A percentile compares a stretch with the other conserved stretches of the same genome.
Conservation (phyloP, 2,797 vertebrate species). For the Eutrigla gurnardus region DNA sequence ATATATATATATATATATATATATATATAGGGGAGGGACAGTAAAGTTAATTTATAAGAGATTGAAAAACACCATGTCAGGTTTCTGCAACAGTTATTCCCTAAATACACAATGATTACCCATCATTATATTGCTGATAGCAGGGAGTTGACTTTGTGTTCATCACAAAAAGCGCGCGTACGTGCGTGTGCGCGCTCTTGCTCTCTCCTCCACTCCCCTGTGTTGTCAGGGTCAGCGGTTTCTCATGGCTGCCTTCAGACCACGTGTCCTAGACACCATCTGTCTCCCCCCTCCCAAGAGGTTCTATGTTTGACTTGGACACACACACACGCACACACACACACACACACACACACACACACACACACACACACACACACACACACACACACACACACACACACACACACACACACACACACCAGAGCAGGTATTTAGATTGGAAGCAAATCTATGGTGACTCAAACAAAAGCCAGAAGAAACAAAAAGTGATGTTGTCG, state of each 20-base stretch:
- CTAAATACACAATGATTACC: too few relatives aligned
- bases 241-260: slow-evolving; percentile 63
- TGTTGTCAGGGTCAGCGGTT: slow-evolving; percentile 66
- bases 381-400: too few relatives aligned
- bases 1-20: too few relatives aligned
- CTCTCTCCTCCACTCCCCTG: slow-evolving; percentile 25
- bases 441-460: not conserved
- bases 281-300: slow-evolving; percentile 49
- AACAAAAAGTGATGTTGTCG: too few relatives aligned
- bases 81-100: too few relatives aligned
- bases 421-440: not conserved
- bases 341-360: too few relatives aligned
- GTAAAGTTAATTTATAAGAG: too few relatives aligned
- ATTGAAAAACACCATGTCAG: too few relatives aligned
- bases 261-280: slow-evolving; percentile 62
- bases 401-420: too few relatives aligned
- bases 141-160: slow-evolving; percentile 42
- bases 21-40: too few relatives aligned
- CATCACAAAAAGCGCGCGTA: slow-evolving; percentile 55
- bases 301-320: slow-evolving; percentile 4
- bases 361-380: too few relatives aligned
- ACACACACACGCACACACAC: too few relatives aligned
- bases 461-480: not conserved
- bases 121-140: slow-evolving; percentile 28
- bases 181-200: not conserved